A percentile compares a stretch with the other conserved stretches of the same genome.
Evolutionary conservation across 35 echinoderm and acorn worm species (phyloP).

Genomic region (Apostichopus californicus): DNA sequence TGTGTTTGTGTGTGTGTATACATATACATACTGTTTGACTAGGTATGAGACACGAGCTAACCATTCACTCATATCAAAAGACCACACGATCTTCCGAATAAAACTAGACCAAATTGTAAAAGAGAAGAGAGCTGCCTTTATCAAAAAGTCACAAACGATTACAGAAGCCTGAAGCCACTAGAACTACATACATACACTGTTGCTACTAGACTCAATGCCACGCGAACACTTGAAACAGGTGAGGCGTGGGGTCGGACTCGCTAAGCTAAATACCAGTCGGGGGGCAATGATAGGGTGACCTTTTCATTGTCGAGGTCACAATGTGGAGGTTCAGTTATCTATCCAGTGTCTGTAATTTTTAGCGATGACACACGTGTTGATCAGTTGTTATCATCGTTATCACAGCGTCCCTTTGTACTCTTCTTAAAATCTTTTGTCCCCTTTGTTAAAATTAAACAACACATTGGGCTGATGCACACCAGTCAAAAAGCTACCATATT

Average conservation of each 20-base stretch:
- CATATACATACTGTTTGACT: too few species aligned
- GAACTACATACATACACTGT: not conserved
- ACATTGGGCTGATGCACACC: not conserved
- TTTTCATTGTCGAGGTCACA: conserved; percentile 38
- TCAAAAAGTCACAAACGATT: not conserved
- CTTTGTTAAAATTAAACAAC: conserved; percentile 8
- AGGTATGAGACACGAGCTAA: too few species aligned
- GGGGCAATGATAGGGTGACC: conserved; percentile 14
- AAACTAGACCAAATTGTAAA: too few species aligned
- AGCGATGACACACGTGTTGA: conserved; percentile 30
- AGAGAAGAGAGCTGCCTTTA: too few species aligned
- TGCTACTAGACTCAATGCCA: conserved; percentile 9
- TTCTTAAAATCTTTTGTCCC: conserved; percentile 10
- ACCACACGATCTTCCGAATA: too few species aligned
- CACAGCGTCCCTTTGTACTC: conserved; percentile 27
- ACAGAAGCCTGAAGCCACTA: not conserved
- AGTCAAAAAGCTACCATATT: too few species aligned
- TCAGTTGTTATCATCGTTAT: conserved; percentile 50
- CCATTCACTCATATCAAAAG: too few species aligned
- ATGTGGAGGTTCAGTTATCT: conserved; percentile 7
- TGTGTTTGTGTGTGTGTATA: too few species aligned
- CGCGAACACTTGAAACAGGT: conserved; percentile 49
- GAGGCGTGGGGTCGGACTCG: conserved; percentile 43
- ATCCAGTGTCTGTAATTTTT: conserved; percentile 26
- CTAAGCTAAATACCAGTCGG: conserved; percentile 12